A percentile compares a stretch with the other conserved stretches of the same genome.
phyloP scores from a whole-genome alignment of 2,797 vertebrate species.

The Pterois miles region DNA sequence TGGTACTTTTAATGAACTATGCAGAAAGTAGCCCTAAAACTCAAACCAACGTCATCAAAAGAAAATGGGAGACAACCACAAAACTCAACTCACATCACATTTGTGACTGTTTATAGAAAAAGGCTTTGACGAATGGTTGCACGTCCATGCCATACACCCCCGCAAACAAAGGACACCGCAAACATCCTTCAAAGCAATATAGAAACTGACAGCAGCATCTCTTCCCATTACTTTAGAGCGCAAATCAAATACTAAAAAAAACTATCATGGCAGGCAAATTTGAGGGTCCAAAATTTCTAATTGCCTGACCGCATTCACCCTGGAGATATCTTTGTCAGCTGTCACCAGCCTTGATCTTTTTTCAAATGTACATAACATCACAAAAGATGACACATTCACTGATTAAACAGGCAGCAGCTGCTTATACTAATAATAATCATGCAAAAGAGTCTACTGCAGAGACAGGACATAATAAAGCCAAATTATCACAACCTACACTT shows the following conservation, averaged over 20 bases:
- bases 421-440: constrained; percentile 33
- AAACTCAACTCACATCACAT: constrained; percentile 44
- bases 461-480: constrained; percentile 27
- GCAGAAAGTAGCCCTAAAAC: constrained; percentile 32
- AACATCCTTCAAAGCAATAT: constrained; percentile 40
- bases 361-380: constrained; percentile 38
- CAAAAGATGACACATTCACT: constrained; percentile 40
- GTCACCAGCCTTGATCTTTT: constrained; percentile 17
- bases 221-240: constrained; percentile 29
- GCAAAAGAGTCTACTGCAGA: constrained; percentile 26
- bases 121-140: constrained; percentile 29
- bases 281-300: constrained; percentile 44
- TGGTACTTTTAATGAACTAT: constrained; percentile 35
- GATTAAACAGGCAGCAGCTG: constrained; percentile 45
- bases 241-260: constrained; percentile 46
- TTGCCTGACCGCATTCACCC: constrained; percentile 34
- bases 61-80: constrained; percentile 48
- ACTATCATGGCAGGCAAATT: constrained; percentile 31
- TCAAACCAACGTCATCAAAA: constrained; percentile 24
- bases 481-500: constrained; percentile 39
- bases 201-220: constrained; percentile 57
- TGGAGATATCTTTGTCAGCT: constrained; percentile 33
- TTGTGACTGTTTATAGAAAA: constrained; percentile 13
- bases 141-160: background rate
- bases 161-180: constrained; percentile 33